Evolutionary conservation across 1,140 invertebrate species (phyloP), one percentile per base, ranked within the genome.

Genomic region (Drosophila pseudoananassae): DNA sequence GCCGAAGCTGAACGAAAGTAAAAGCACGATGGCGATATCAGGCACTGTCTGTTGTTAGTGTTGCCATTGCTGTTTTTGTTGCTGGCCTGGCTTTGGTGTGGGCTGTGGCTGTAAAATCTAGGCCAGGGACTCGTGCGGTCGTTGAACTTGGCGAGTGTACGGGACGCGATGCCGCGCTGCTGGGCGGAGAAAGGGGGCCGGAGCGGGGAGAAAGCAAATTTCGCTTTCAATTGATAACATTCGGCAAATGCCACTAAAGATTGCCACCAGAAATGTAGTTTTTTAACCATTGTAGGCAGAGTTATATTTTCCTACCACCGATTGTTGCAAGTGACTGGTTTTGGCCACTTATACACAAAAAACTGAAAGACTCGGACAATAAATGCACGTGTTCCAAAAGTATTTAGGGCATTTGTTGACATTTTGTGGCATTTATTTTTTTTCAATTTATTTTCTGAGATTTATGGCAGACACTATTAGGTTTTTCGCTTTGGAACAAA

Each of bases 61-160:
- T 60, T 60, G 15, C 17, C 20, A 20, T 15, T 46, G 43, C 4
- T 10, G 43, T 9, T 23, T 17, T 46, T 46, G 17, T 17, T 47
- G 36, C 25, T 69, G 49, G 14, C 64, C 17, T 43, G 40, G 14
- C 15, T 14, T 43, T 43, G 40, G 40, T 43, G 40, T 15, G n/a
- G 40, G 40, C 14, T 43, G 40, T 15, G n/a, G 40, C 6, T 43
- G 85, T 78, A 78, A 90, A 89, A 89, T 90, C 77, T 89, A 89
- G 85, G 85, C 85, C 85, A 89, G 83, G 85, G 85, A 90, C 79
- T 84, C 70, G 72, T 70, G 77, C 85, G 85, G 85, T 85, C 85
- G 74, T 89, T 89, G 85, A 90, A 88, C 84, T 89, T 90, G 83
- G 78, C 82, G 61, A 82, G 82, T 57, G 74, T 68, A 33, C 40